Evolutionary conservation across 2,113 vertebrate species (phyloP).

Genomic region (Taxidea taxus): DNA sequence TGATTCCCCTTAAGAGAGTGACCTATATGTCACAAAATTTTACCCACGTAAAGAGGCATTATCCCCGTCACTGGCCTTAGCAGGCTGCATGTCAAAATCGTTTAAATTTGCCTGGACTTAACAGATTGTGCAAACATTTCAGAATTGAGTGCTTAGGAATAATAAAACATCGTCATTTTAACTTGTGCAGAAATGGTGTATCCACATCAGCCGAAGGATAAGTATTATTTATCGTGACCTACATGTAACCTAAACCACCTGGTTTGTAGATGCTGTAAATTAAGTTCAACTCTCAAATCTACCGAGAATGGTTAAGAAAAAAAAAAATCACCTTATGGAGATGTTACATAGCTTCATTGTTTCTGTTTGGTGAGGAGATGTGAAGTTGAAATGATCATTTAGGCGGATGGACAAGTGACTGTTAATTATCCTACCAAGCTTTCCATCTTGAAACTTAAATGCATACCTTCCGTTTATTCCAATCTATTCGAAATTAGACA

Average conservation of each 20-base stretch:
- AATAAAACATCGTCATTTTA: constrained; percentile 76
- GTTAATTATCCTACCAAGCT: not conserved
- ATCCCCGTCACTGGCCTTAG: constrained; percentile 82
- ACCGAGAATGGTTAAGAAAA: not conserved
- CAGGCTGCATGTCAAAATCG: constrained; percentile 82
- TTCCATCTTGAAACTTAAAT: not conserved
- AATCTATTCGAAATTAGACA: not conserved
- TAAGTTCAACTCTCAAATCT: constrained; percentile 56
- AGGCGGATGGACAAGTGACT: not conserved
- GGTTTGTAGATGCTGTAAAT: constrained; percentile 60
- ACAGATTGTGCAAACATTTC: constrained; percentile 81
- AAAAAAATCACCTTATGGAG: not conserved
- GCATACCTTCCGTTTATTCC: not conserved
- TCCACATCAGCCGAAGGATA: constrained; percentile 59
- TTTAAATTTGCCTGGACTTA: constrained; percentile 82
- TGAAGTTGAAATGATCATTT: not conserved
- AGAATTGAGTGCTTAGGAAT: constrained; percentile 78
- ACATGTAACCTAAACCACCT: constrained; percentile 69
- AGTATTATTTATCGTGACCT: constrained; percentile 76
- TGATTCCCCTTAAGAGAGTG: constrained; percentile 85
- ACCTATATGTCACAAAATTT: constrained; percentile 84
- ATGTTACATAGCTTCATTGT: not conserved
- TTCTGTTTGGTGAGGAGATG: not conserved
- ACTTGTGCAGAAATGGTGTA: constrained; percentile 55
- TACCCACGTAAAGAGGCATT: constrained; percentile 84